A percentile compares a stretch with the other conserved stretches of the same genome.
Conservation (phyloP, 2,888 invertebrate genomes). For the Eristalis arbustorum region DNA sequence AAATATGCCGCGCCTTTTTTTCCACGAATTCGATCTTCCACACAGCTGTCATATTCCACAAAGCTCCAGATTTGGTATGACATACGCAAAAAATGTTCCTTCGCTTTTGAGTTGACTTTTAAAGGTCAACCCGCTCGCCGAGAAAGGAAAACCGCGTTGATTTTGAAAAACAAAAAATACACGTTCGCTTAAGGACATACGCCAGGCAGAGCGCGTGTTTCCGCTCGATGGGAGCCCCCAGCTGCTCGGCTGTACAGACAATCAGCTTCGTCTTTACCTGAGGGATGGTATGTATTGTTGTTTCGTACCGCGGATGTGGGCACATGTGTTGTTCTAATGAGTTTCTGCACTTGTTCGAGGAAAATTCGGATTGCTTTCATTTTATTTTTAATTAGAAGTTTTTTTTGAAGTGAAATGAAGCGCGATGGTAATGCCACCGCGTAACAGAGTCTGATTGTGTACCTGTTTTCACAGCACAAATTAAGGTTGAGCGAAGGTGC, state of each 20-base stretch:
- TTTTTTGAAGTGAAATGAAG: background rate
- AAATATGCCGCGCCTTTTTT: background rate
- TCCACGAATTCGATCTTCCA: too few relatives aligned
- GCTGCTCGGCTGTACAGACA: background rate
- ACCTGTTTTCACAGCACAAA: too few relatives aligned
- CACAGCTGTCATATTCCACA: background rate
- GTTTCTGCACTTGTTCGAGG: background rate
- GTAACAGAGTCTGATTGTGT: background rate
- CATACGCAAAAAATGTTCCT: background rate
- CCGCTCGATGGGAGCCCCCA: background rate
- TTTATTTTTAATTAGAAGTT: slow-evolving; percentile 27
- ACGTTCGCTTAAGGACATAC: background rate
- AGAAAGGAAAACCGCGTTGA: background rate
- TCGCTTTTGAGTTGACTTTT: background rate
- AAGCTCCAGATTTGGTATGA: background rate
- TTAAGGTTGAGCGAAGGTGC: background rate
- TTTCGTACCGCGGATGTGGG: background rate
- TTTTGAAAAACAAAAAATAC: background rate
- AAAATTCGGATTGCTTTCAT: background rate
- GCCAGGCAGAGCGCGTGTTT: background rate
- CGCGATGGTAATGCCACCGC: background rate
- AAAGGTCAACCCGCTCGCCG: background rate
- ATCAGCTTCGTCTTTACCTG: background rate
- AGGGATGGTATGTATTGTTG: slow-evolving; percentile 19
- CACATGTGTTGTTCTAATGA: slow-evolving; percentile 26